Base-by-base conservation (phyloP, 2,888 invertebrate species). In the Meganola albula region DNA sequence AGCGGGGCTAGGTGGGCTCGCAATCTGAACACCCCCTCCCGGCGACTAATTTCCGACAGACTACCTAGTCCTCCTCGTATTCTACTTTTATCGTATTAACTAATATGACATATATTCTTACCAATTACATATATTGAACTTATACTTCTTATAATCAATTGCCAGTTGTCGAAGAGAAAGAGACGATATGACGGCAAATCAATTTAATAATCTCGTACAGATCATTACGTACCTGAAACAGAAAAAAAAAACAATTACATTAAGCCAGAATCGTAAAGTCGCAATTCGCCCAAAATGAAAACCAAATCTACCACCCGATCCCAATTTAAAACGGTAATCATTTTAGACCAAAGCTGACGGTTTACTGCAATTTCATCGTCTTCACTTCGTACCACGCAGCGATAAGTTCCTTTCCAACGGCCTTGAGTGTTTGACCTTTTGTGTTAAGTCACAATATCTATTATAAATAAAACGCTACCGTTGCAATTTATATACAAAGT, bases 21-120 rank as follows among this genome's bases (percentile, higher is more conserved):
- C 69, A 70, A 70, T 71, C 63, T 64, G 64, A 61, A 65, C 55
- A 44, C 58, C 49, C 64, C 70, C 53, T 47, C 60, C 72, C 79
- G 71, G 75, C 74, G 79, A 80, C 82, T 83, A 82, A 83, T 83
- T 82, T 83, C 82, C 82, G 78, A 73, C 75, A 59, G 69, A 66
- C 66, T 63, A 68, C 61, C 65, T 54, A 58, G 50, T 57, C 53
- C 51, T 57, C 54, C 57, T n/a, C n/a, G n/a, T n/a, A n/a, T n/a
- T n/a, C n/a, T n/a, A n/a, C n/a, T n/a, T n/a, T n/a, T n/a, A n/a
- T n/a, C n/a, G n/a, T n/a, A n/a, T n/a, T n/a, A n/a, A n/a, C n/a
- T n/a, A n/a, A n/a, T n/a, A n/a, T n/a, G n/a, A n/a, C n/a, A n/a
- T n/a, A n/a, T n/a, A n/a, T n/a, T n/a, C n/a, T n/a, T n/a, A n/a